Conservation (phyloP, 2,888 invertebrate genomes). For the Epinotia brunnichana region DNA sequence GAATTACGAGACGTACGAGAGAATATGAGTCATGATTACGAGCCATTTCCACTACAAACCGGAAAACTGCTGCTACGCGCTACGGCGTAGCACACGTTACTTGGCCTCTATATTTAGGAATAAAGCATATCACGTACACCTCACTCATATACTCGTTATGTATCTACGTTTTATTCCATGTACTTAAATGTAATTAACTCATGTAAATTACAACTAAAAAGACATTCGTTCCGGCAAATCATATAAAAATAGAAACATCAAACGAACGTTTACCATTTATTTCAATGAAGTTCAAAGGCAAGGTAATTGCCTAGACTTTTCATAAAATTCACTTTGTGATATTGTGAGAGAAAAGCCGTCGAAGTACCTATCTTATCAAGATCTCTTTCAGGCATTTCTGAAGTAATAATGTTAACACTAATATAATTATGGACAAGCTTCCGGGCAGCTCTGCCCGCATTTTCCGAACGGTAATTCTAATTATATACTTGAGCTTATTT, state of each 20-base stretch:
- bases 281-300: conserved; percentile 52
- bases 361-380: not conserved
- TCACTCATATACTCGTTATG: too few relatives aligned
- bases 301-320: conserved; percentile 51
- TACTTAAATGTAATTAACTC: not conserved
- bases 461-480: too few relatives aligned
- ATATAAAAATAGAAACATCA: not conserved
- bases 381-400: not conserved
- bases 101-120: too few relatives aligned
- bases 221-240: not conserved
- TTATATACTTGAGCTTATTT: not conserved
- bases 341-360: not conserved
- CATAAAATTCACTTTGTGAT: conserved; percentile 16
- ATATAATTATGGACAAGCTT: too few relatives aligned
- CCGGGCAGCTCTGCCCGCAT: too few relatives aligned
- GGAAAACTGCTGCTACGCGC: too few relatives aligned
- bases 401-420: not conserved
- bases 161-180: not conserved
- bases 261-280: conserved; percentile 46
- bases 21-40: too few relatives aligned
- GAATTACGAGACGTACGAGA: too few relatives aligned
- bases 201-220: not conserved
- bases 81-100: too few relatives aligned
- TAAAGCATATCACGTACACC: too few relatives aligned
- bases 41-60: too few relatives aligned